Evolutionary conservation across 2,113 vertebrate genomes (phyloP), one percentile per base, ranked within the genome.

Genomic region (Piliocolobus tephrosceles): DNA sequence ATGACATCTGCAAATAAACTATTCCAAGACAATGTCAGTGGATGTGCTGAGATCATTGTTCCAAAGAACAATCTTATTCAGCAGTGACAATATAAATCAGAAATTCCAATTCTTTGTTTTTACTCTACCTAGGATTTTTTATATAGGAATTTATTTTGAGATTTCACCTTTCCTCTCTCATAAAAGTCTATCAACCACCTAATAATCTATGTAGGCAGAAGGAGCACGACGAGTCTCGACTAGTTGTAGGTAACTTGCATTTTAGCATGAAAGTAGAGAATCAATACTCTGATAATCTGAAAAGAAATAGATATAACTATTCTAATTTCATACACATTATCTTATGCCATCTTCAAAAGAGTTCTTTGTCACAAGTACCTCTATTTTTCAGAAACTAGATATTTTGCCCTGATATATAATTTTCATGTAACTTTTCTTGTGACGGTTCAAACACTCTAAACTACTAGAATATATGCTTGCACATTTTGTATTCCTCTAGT

Each of bases 251-350:
- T 91, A 79, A 73, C 91, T 91, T 84, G 45, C 5, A 91, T 93
- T 96, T 87, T 18, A 88, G n/a, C 45, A 91, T 35, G 6, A 95
- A 80, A 66, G 25, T 55, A 87, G 66, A 93, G 76, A 92, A 81
- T 22, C 61, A 61, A 64, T 72, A 72, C 3, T 4, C n/a, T 88
- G 86, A 91, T 38, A 66, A 27, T 88, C 57, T 90, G 50, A 17
- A 72, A 25, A 47, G 35, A n/a, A 50, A 38, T 30, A 80, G 47
- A 5, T 58, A 52, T 13, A 64, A 95, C 80, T 73, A 55, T 45
- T n/a, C 10, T 11, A 50, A 4, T 47, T 94, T 66, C n/a, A 66
- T 43, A 58, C 2, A 70, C 18, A n/a, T 64, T 47, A 73, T 45
- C 22, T 93, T 16, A 75, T 66, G 70, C 9, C 27, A 79, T 13